Percentiles rank a stretch among this genome's conserved stretches.
phyloP scores from a whole-genome alignment of 2,888 invertebrate genomes.

The Beris chalybata region DNA sequence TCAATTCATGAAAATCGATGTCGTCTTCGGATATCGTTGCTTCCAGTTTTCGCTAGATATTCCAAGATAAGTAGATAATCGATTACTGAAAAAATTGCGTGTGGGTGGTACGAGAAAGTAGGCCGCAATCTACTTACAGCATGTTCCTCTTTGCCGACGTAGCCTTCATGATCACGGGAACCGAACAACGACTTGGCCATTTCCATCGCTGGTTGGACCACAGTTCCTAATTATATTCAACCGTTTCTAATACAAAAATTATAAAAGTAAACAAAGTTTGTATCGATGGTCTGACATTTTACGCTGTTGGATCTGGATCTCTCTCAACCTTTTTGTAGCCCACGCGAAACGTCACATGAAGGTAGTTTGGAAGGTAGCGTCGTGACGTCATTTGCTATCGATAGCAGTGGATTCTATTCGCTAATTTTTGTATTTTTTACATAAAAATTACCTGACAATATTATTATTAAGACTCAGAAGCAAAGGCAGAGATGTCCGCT shows the following conservation, averaged over 20 bases:
- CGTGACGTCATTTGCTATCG: too few relatives aligned
- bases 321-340: not conserved
- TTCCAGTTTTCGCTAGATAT: conserved; percentile 71
- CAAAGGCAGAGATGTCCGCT: too few relatives aligned
- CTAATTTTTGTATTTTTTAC: too few relatives aligned
- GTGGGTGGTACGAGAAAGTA: conserved; percentile 6
- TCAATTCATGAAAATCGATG: conserved; percentile 64
- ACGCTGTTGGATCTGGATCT: not conserved
- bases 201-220: conserved; percentile 67
- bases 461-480: too few relatives aligned
- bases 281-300: conserved; percentile 11
- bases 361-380: too few relatives aligned
- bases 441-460: too few relatives aligned
- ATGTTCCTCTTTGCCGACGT: conserved; percentile 84
- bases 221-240: too few relatives aligned
- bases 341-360: conserved; percentile 6
- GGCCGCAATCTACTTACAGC: conserved; percentile 59
- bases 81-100: conserved; percentile 10
- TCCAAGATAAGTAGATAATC: conserved; percentile 37
- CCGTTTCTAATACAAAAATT: too few relatives aligned
- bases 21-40: conserved; percentile 79
- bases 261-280: conserved; percentile 25
- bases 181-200: conserved; percentile 90
- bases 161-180: conserved; percentile 83
- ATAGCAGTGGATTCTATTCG: too few relatives aligned